Conservation (phyloP, 2,888 invertebrate genomes). For the Frankliniella fusca region DNA sequence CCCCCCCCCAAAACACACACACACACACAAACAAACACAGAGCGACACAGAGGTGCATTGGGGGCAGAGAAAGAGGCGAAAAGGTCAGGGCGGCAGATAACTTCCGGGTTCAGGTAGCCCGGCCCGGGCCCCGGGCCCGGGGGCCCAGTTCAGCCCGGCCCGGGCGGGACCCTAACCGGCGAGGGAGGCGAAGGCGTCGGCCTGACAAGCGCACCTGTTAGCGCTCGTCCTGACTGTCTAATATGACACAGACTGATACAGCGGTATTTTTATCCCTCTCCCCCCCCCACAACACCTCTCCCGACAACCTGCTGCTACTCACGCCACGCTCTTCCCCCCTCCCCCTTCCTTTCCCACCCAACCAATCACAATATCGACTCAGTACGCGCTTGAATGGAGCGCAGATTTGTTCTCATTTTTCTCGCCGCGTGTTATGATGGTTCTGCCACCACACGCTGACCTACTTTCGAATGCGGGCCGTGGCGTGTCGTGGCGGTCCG, state of each 20-base stretch:
- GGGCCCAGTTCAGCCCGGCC: neutral
- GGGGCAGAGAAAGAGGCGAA: too few species aligned
- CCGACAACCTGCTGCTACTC: neutral
- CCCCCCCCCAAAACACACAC: too few species aligned
- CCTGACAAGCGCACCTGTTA: neutral
- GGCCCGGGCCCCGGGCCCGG: neutral
- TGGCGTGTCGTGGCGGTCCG: neutral
- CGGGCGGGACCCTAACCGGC: neutral
- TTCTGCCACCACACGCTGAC: neutral
- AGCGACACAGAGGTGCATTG: too few species aligned
- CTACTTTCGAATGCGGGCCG: neutral
- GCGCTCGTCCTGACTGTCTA: neutral
- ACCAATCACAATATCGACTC: too few species aligned
- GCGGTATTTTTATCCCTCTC: neutral
- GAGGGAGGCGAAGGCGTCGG: neutral
- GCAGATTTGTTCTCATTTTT: too few species aligned
- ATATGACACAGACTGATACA: slow-evolving; percentile 22
- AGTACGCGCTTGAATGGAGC: too few species aligned
- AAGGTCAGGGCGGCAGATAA: too few species aligned
- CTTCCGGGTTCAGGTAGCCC: neutral
- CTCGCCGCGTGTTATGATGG: too few species aligned
- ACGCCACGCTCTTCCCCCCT: neutral
- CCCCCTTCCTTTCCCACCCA: neutral
- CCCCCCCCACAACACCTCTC: neutral
- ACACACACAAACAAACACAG: too few species aligned